Percentiles rank a stretch among this genome's conserved stretches.
These are phyloP conservation scores for Melitaea athalia DNA, from an alignment of 2,888 invertebrate species.

Conservation along the genomic window DNA sequence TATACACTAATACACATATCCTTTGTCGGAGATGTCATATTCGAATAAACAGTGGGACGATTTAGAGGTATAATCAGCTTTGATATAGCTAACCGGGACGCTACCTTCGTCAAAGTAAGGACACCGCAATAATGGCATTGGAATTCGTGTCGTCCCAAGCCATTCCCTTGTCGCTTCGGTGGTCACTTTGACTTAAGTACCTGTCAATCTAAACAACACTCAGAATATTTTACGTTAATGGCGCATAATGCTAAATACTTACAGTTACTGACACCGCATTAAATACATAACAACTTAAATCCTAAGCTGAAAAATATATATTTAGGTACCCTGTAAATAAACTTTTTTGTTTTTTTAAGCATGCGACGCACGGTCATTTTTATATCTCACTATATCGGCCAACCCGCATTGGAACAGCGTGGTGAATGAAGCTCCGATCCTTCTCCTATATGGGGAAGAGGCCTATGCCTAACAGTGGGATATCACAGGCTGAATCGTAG, in stretches of 20 bases:
- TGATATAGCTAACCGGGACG: conserved; percentile 22
- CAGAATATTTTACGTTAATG: neutral
- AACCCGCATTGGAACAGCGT: too few relatives aligned
- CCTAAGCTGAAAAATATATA: too few relatives aligned
- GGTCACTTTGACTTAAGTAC: conserved; percentile 68
- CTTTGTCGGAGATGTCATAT: neutral
- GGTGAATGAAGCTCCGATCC: too few relatives aligned
- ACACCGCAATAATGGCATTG: conserved; percentile 69
- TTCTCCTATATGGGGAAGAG: too few relatives aligned
- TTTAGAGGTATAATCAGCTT: conserved; percentile 24
- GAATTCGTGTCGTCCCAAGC: conserved; percentile 74
- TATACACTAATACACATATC: too few relatives aligned
- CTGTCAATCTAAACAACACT: conserved; percentile 60
- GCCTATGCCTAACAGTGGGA: too few relatives aligned
- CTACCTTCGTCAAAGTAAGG: conserved; percentile 75
- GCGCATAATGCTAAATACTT: conserved; percentile 7
- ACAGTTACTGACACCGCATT: neutral
- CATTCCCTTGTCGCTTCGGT: conserved; percentile 55
- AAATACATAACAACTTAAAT: too few relatives aligned
- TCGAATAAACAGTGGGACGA: conserved; percentile 29
- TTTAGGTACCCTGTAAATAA: too few relatives aligned
- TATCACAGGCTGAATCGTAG: too few relatives aligned
- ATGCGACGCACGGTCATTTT: too few relatives aligned
- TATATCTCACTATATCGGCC: too few relatives aligned
- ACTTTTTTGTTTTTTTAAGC: too few relatives aligned